Conservation (phyloP, 2,113 vertebrate species). For the Gymnobelideus leadbeateri region DNA sequence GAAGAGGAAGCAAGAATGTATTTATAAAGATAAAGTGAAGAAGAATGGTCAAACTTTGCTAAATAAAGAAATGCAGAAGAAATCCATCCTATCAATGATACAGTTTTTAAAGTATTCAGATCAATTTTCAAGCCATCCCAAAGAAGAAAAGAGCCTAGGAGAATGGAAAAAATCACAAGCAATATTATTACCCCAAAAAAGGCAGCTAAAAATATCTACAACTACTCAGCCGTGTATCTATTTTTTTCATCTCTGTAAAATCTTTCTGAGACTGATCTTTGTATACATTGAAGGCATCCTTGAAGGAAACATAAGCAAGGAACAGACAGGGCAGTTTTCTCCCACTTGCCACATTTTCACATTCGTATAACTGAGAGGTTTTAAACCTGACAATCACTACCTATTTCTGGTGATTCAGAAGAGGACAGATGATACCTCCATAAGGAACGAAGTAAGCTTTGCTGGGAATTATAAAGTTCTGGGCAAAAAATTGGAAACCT, state of each 20-base stretch:
- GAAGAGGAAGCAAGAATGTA: not conserved
- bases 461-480: not conserved
- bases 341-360: not conserved
- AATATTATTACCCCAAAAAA: not conserved
- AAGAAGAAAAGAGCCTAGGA: not conserved
- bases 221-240: not conserved
- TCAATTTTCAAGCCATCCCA: not conserved
- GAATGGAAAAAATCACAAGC: not conserved
- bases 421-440: slow-evolving; percentile 4
- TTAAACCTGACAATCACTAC: not conserved
- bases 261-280: not conserved
- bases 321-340: not conserved
- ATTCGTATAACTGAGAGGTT: not conserved
- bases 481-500: slow-evolving; percentile 5
- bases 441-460: not conserved
- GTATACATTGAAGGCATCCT: not conserved
- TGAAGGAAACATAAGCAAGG: not conserved
- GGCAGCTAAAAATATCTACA: not conserved
- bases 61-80: not conserved
- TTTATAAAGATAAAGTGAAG: not conserved
- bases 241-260: not conserved
- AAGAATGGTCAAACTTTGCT: not conserved
- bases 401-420: slow-evolving; percentile 4
- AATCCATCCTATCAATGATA: not conserved
- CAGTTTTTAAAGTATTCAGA: not conserved